Conservation (phyloP, 2,797 vertebrate species). For the Pogoniulus pusillus region DNA sequence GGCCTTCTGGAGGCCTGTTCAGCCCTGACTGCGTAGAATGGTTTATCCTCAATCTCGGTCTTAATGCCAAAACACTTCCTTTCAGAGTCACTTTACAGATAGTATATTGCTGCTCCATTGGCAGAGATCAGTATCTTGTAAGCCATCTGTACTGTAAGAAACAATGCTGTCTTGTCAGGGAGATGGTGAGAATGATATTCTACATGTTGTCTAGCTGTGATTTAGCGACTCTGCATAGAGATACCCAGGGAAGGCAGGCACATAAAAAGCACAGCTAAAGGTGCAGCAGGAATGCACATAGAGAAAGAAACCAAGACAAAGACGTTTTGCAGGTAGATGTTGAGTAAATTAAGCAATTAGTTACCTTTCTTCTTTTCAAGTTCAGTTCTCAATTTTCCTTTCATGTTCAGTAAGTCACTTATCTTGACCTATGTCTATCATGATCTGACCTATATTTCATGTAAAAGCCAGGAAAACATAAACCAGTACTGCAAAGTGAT, state of each 20-base stretch:
- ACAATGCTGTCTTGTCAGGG: slow-evolving; percentile 31
- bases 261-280: neutral
- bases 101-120: slow-evolving; percentile 10
- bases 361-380: neutral
- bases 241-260: neutral
- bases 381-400: neutral
- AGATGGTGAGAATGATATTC: neutral
- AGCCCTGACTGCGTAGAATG: neutral
- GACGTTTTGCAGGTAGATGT: neutral
- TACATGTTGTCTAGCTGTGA: neutral
- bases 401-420: neutral
- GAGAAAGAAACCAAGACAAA: neutral
- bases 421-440: neutral
- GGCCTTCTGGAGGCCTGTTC: neutral
- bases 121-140: slow-evolving; percentile 13
- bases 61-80: neutral
- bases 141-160: slow-evolving; percentile 53
- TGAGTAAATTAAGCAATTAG: neutral
- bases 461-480: neutral
- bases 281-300: neutral
- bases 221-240: neutral
- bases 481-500: neutral
- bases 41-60: neutral
- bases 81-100: slow-evolving; percentile 11
- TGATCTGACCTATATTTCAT: slow-evolving; percentile 7